Percentiles rank a stretch among this genome's conserved stretches.
Conservation (phyloP, 1,140 invertebrate genomes). For the Chelonus insularis region DNA sequence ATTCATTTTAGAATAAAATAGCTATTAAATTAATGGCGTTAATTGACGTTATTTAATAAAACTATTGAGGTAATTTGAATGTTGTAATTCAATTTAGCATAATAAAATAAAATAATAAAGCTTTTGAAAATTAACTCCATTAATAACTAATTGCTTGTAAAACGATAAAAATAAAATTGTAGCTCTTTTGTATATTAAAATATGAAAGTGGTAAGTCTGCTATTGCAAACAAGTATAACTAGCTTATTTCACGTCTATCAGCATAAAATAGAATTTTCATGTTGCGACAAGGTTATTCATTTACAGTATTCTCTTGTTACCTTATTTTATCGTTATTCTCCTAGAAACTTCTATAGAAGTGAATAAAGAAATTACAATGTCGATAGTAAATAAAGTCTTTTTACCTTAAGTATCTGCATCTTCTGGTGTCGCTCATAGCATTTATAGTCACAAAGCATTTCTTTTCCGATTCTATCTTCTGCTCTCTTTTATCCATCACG, state of each 20-base stretch:
- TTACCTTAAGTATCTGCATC: neutral
- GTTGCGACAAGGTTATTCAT: slow-evolving; percentile 20
- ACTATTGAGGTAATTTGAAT: no score
- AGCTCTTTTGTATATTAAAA: no score
- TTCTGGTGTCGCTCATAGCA: slow-evolving; percentile 1
- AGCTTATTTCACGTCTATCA: slow-evolving; percentile 13
- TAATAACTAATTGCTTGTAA: no score
- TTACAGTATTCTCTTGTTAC: slow-evolving; percentile 23
- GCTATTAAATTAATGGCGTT: no score
- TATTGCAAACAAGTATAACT: slow-evolving; percentile 16
- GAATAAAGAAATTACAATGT: slow-evolving; percentile 22
- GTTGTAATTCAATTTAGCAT: no score
- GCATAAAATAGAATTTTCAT: slow-evolving; percentile 29
- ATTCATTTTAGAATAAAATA: no score
- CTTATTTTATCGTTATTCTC: neutral
- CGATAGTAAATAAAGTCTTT: neutral
- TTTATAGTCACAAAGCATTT: slow-evolving; percentile 9
- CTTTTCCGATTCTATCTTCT: slow-evolving; percentile 13
- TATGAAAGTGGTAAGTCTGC: no score
- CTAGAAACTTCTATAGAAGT: slow-evolving; percentile 15
- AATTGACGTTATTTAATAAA: no score
- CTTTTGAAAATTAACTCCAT: no score
- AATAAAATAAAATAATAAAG: no score
- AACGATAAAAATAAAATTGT: no score
- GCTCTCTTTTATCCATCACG: slow-evolving; percentile 16